Evolutionary conservation across 2,113 vertebrate genomes (phyloP).

Genomic region (Oncorhynchus masou): DNA sequence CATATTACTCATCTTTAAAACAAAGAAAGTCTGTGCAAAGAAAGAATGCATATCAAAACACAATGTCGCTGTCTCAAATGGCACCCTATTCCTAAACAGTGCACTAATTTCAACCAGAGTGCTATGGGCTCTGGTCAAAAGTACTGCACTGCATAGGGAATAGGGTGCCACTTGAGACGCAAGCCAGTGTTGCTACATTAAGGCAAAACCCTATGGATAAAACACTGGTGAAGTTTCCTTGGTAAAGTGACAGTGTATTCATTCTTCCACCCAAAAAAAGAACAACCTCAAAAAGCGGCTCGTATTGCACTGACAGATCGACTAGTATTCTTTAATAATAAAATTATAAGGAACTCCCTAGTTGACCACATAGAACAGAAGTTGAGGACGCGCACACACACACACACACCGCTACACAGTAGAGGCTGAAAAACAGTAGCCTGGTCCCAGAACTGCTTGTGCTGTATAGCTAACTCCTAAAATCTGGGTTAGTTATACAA

Average conservation of each 20-base stretch:
- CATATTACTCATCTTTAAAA: slow-evolving; percentile 65
- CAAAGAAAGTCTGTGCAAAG: slow-evolving; percentile 90
- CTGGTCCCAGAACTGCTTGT: background rate
- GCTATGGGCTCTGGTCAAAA: too few species aligned
- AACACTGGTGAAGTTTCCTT: slow-evolving; percentile 78
- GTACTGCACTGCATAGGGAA: too few species aligned
- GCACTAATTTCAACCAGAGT: too few species aligned
- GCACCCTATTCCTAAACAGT: too few species aligned
- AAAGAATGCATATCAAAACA: slow-evolving; percentile 84
- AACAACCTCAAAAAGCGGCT: slow-evolving; percentile 71
- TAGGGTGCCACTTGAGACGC: too few species aligned
- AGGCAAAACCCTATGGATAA: slow-evolving; percentile 84
- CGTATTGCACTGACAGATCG: slow-evolving; percentile 89
- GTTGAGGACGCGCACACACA: slow-evolving; percentile 36
- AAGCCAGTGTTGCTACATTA: slow-evolving; percentile 87
- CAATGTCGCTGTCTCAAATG: slow-evolving; percentile 41
- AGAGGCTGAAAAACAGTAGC: background rate
- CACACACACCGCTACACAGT: background rate
- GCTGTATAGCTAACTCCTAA: background rate
- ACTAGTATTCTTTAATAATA: slow-evolving; percentile 74
- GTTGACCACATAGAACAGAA: slow-evolving; percentile 65
- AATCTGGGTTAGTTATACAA: too few species aligned
- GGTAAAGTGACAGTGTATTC: slow-evolving; percentile 94
- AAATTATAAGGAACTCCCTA: slow-evolving; percentile 68
- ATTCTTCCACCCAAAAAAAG: slow-evolving; percentile 42